Conservation (phyloP, 2,113 vertebrate species). For the Anser brachyrhynchus region DNA sequence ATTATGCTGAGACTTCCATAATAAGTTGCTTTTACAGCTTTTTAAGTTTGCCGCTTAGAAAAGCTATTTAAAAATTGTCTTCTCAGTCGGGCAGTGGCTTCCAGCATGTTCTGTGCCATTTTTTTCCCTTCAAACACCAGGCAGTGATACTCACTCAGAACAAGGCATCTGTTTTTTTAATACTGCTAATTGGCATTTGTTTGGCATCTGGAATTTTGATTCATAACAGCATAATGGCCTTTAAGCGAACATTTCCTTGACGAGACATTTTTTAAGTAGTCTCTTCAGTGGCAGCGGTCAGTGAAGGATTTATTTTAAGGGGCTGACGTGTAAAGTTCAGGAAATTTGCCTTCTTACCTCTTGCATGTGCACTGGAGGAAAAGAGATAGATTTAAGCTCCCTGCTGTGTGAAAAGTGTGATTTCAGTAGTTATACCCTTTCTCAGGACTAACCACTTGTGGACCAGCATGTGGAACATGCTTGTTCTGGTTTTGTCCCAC, state of each 20-base stretch:
- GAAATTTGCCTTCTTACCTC: not conserved
- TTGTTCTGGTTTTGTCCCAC: not conserved
- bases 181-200: conserved; percentile 63
- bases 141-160: conserved; percentile 31
- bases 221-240: conserved; percentile 46
- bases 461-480: accelerated
- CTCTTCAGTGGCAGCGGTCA: not conserved
- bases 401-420: not conserved
- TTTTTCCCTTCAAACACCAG: conserved; percentile 9
- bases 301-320: not conserved
- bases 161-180: conserved; percentile 58
- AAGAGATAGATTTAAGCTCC: not conserved
- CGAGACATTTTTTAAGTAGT: not conserved
- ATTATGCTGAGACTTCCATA: conserved; percentile 66
- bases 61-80: conserved; percentile 61
- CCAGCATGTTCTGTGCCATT: conserved; percentile 41
- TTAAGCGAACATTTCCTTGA: conserved; percentile 18
- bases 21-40: conserved; percentile 62
- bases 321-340: not conserved
- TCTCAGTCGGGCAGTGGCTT: conserved; percentile 55
- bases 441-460: not conserved
- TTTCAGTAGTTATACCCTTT: not conserved
- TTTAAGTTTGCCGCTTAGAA: conserved; percentile 44
- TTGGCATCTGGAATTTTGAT: conserved; percentile 67
- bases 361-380: not conserved